These are phyloP conservation scores for Beroe ovata DNA, from an alignment of 37 sponge, comb jelly and placozoan genomes.

Conservation along the genomic window DNA sequence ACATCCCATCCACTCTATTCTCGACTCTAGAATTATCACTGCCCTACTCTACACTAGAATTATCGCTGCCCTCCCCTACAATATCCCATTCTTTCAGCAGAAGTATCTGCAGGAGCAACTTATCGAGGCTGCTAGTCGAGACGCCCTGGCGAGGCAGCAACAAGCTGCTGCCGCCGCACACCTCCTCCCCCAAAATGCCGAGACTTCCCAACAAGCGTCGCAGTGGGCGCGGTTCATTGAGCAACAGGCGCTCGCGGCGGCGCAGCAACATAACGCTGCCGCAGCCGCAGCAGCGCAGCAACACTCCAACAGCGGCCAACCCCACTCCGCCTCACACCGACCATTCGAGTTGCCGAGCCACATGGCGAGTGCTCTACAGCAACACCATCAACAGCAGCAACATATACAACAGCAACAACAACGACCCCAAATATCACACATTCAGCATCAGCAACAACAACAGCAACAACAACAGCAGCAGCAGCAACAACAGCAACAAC, in stretches of 20 bases:
- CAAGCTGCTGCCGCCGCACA: conserved; percentile 44
- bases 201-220: conserved; percentile 37
- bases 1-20: too few relatives aligned
- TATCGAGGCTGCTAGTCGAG: conserved; percentile 24
- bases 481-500: conserved; percentile 2
- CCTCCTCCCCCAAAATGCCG: conserved; percentile 14
- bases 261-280: conserved; percentile 1
- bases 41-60: too few relatives aligned
- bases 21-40: too few relatives aligned
- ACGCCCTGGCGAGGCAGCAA: conserved; percentile 45
- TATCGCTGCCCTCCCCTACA: too few relatives aligned
- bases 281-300: conserved; percentile 19
- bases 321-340: not conserved
- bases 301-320: not conserved
- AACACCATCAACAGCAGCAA: conserved; percentile 62
- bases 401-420: conserved; percentile 17
- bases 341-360: not conserved
- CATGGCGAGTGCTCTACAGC: conserved; percentile 8
- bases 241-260: conserved; percentile 13
- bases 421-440: not conserved
- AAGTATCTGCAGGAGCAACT: conserved; percentile 59
- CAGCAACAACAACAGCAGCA: conserved; percentile 4
- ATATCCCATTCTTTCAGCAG: conserved; percentile 37
- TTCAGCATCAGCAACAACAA: not conserved
- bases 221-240: conserved; percentile 58